A percentile compares a stretch with the other conserved stretches of the same genome.
These are phyloP conservation scores for Agapostemon virescens DNA, from an alignment of 2,888 invertebrate species.

Conservation along the genomic window DNA sequence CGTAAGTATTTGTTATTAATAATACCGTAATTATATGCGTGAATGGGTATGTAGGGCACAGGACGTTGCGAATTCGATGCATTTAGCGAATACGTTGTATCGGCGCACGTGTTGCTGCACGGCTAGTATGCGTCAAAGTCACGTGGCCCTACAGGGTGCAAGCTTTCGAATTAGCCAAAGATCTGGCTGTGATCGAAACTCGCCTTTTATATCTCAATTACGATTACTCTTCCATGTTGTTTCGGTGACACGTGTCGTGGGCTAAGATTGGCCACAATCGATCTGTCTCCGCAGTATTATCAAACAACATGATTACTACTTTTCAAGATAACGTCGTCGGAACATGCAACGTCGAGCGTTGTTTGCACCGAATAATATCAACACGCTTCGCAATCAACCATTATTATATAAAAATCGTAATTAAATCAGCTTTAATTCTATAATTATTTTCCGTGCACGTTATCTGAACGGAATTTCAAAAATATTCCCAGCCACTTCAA, in stretches of 20 bases:
- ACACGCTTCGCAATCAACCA: neutral
- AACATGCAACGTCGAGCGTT: neutral
- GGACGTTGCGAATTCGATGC: slow-evolving; percentile 18
- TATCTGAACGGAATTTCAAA: neutral
- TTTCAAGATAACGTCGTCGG: neutral
- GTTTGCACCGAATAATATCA: neutral
- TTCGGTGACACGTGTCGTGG: slow-evolving; percentile 60
- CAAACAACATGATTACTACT: neutral
- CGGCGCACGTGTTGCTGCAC: slow-evolving; percentile 38
- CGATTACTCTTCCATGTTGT: slow-evolving; percentile 48
- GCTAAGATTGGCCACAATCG: slow-evolving; percentile 57
- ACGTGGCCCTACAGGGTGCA: slow-evolving; percentile 62
- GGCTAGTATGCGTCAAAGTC: slow-evolving; percentile 53
- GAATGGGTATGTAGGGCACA: neutral
- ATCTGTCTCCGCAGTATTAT: slow-evolving; percentile 36
- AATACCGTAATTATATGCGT: neutral
- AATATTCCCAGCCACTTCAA: neutral
- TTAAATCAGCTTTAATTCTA: neutral
- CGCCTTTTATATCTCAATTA: slow-evolving; percentile 78
- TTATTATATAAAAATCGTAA: neutral
- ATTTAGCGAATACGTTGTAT: slow-evolving; percentile 22
- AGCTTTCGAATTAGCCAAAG: slow-evolving; percentile 51
- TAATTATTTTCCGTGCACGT: neutral
- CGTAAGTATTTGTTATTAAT: neutral
- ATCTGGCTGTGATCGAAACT: slow-evolving; percentile 55